These are phyloP conservation scores for Rhagium mordax DNA, from an alignment of 2,888 invertebrate genomes.

Conservation along the genomic window DNA sequence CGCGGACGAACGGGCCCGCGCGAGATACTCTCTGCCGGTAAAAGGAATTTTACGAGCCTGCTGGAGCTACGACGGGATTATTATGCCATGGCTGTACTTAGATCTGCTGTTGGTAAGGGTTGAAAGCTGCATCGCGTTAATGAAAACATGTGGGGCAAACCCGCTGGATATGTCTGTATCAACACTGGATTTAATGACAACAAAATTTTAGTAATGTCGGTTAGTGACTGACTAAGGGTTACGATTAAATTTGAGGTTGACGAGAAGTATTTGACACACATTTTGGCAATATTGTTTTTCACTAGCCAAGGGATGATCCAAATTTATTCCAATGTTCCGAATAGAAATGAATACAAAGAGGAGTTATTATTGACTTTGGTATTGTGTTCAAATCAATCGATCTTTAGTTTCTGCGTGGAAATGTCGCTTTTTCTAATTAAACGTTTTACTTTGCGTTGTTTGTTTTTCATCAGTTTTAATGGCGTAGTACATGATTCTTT, in stretches of 20 bases:
- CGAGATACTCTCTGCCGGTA: background rate
- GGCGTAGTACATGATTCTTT: no score
- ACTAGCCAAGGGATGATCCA: no score
- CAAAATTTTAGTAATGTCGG: no score
- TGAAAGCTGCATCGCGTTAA: background rate
- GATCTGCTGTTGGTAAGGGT: constrained; percentile 67
- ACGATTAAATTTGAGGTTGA: background rate
- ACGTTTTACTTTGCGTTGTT: background rate
- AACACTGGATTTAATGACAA: background rate
- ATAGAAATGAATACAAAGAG: no score
- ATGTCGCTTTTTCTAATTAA: no score
- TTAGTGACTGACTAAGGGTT: no score
- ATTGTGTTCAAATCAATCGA: no score
- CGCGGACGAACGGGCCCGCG: constrained; percentile 10
- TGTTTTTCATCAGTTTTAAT: background rate
- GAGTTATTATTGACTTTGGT: no score
- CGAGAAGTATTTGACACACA: background rate
- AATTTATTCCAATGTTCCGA: no score
- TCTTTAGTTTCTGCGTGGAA: no score
- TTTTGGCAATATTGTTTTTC: no score
- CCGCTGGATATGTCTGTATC: background rate
- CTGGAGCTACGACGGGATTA: constrained; percentile 7
- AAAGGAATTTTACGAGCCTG: background rate
- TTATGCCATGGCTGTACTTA: constrained; percentile 69
- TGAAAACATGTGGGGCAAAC: background rate